A percentile compares a stretch with the other conserved stretches of the same genome.
Conservation (phyloP, 2,797 vertebrate species). For the Megalops cyprinoides region DNA sequence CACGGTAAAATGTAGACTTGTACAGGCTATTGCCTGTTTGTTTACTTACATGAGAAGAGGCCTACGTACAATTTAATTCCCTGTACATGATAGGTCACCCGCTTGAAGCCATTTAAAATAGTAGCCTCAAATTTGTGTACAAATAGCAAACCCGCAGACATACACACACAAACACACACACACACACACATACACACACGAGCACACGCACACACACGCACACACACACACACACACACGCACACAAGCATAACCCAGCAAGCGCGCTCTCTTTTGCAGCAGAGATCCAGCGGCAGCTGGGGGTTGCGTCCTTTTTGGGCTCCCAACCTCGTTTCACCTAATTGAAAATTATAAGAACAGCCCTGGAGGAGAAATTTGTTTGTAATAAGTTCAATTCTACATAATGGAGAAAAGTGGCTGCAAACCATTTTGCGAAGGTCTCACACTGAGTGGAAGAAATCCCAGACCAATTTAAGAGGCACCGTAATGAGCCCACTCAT, state of each 20-base stretch:
- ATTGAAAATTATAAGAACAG: slow-evolving; percentile 86
- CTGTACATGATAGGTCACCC: slow-evolving; percentile 68
- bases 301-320: slow-evolving; percentile 45
- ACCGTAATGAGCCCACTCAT: slow-evolving; percentile 53
- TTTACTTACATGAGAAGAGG: background rate
- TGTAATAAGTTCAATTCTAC: slow-evolving; percentile 84
- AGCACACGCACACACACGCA: slow-evolving; percentile 36
- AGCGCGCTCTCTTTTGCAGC: no score
- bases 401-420: slow-evolving; percentile 84
- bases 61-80: slow-evolving; percentile 45
- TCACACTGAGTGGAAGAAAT: slow-evolving; percentile 82
- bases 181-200: slow-evolving; percentile 33
- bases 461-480: slow-evolving; percentile 80
- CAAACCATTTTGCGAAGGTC: slow-evolving; percentile 82
- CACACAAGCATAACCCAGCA: slow-evolving; percentile 16
- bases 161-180: slow-evolving; percentile 19
- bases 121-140: slow-evolving; percentile 69
- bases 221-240: slow-evolving; percentile 22
- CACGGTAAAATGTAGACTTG: background rate
- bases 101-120: slow-evolving; percentile 71
- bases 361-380: slow-evolving; percentile 85
- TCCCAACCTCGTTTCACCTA: slow-evolving; percentile 82
- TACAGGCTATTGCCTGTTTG: background rate
- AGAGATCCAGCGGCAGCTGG: background rate
- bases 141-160: slow-evolving; percentile 45